Evolutionary conservation across 2,888 invertebrate species (phyloP).

Genomic region (Drymonia ruficornis): DNA sequence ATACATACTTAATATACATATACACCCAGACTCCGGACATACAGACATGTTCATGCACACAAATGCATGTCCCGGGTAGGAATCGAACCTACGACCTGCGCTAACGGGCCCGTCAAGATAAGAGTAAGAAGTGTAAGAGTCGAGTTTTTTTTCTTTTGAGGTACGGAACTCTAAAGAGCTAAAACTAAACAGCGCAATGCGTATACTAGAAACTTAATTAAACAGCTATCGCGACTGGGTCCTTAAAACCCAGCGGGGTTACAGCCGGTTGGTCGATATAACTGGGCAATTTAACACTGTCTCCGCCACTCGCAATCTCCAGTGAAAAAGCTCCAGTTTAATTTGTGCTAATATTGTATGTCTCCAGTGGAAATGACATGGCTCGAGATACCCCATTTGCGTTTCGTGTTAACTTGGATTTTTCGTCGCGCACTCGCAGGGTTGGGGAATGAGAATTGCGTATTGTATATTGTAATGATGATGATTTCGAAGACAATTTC

Average conservation of each 20-base stretch:
- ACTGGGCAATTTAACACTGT: slow-evolving; percentile 59
- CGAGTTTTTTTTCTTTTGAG: too few species aligned
- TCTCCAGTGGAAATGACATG: slow-evolving; percentile 25
- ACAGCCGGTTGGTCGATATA: slow-evolving; percentile 47
- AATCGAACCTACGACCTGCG: too few species aligned
- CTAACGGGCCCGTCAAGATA: too few species aligned
- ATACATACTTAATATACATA: too few species aligned
- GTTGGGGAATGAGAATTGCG: slow-evolving; percentile 9
- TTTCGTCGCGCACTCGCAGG: slow-evolving; percentile 19
- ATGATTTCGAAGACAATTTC: too few species aligned
- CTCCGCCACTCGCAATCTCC: slow-evolving; percentile 47
- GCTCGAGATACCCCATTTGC: slow-evolving; percentile 24
- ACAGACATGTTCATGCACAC: too few species aligned
- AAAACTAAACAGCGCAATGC: slow-evolving; percentile 32
- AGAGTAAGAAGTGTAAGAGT: too few species aligned
- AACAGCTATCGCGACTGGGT: slow-evolving; percentile 49
- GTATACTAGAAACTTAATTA: slow-evolving; percentile 53
- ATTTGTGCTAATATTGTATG: slow-evolving; percentile 36
- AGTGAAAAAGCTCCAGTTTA: slow-evolving; percentile 38
- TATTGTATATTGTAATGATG: too few species aligned
- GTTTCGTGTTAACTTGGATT: slow-evolving; percentile 25
- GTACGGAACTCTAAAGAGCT: too few species aligned
- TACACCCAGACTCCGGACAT: too few species aligned
- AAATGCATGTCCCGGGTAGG: too few species aligned
- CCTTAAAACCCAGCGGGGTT: slow-evolving; percentile 35